phyloP scores from a whole-genome alignment of 2,888 invertebrate species.

The Tiliacea aurago region DNA sequence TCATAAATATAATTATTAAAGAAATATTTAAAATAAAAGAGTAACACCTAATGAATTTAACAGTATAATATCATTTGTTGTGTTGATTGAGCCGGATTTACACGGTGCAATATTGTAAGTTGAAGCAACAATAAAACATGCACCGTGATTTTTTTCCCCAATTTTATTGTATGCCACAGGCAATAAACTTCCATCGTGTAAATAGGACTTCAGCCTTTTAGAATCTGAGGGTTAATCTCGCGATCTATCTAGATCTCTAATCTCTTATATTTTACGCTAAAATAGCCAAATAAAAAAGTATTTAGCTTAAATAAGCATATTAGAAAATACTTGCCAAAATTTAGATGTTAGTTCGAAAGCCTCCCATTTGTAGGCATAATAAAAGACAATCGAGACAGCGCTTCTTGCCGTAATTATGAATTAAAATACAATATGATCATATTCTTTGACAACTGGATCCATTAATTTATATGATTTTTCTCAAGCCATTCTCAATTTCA shows the following conservation, averaged over 20 bases:
- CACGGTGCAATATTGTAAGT: background rate
- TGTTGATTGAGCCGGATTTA: background rate
- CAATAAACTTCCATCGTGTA: background rate
- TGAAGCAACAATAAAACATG: background rate
- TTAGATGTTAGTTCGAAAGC: background rate
- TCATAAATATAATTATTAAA: background rate
- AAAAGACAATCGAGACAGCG: conserved; percentile 28
- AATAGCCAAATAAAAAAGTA: conserved; percentile 2
- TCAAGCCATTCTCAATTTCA: background rate
- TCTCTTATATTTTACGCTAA: background rate
- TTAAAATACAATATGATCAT: background rate
- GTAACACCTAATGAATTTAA: background rate
- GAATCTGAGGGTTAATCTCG: background rate
- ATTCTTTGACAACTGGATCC: background rate
- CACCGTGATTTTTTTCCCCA: background rate
- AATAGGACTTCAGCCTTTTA: background rate
- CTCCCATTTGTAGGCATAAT: background rate
- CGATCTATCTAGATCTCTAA: no score
- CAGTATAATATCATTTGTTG: background rate
- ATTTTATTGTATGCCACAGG: background rate
- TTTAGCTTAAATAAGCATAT: background rate
- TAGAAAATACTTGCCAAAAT: conserved; percentile 26
- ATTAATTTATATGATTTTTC: background rate
- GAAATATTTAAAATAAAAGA: background rate
- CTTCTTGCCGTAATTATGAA: background rate